Evolutionary conservation across 2,113 vertebrate genomes (phyloP), one percentile per base, ranked within the genome.

Genomic region (Clarias magur): DNA sequence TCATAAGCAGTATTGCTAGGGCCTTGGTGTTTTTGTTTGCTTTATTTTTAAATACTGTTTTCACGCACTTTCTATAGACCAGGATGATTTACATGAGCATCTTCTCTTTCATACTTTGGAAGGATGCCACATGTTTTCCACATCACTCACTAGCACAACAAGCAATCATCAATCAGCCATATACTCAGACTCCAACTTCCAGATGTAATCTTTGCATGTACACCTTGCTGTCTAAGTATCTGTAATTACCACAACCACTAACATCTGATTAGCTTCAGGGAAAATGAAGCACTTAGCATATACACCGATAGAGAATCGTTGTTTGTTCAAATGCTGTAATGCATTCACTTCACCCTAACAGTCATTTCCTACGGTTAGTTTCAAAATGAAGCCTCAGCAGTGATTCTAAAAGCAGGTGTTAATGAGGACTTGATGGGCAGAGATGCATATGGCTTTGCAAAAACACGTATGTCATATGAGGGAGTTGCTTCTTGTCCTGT

Each of bases 131-230:
- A 84, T 85, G 72, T 87, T 78, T 88, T 88, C 19, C 60, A 75
- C 65, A 86, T 88, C 67, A 76, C 42, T 75, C 81, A 53, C 38
- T 86, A 80, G 76, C 75, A 88, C 87, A 90, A 86, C 89, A 84
- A 86, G 82, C 87, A 84, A 86, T 88, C 80, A 88, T 88, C 65
- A 75, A 88, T 88, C 89, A 88, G 42, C 56, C 23, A 3, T 81
- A 85, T 60, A 73, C 80, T 82, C 70, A 23, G 79, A 27, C 38
- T 62, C 30, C 57, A 81, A 73, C 72, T 83, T 88, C 67, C 80
- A 84, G 56, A 84, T 68, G 67, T 75, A 84, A 90, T 86, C 54
- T 17, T 23, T 84, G 76, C 82, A 75, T 80, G 23, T 80, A 75
- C 56, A 82, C 75, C 79, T 80, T 86, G 73, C 79, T 62, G 54